phyloP scores from a whole-genome alignment of 2,888 invertebrate genomes.

The Hydroisotoma schaefferi region DNA sequence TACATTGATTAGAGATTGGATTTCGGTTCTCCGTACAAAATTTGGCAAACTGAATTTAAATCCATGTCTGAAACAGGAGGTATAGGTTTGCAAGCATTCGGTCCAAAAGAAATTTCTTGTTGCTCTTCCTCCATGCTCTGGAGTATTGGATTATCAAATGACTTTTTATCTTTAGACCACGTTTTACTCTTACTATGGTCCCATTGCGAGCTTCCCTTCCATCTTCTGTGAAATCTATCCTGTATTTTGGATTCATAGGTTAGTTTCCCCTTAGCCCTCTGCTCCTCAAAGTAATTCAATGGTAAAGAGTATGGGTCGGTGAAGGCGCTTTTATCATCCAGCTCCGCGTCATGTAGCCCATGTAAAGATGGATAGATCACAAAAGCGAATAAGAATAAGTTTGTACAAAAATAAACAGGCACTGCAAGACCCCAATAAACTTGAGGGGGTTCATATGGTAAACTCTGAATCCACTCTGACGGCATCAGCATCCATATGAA shows the following conservation, averaged over 20 bases:
- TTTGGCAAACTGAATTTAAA: constrained; percentile 64
- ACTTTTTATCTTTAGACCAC: constrained; percentile 16
- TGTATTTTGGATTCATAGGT: too few species aligned
- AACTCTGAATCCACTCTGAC: constrained; percentile 71
- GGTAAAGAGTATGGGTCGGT: constrained; percentile 37
- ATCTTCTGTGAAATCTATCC: background rate
- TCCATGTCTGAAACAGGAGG: constrained; percentile 66
- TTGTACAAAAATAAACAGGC: constrained; percentile 73
- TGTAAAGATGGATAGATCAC: constrained; percentile 79
- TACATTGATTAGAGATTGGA: too few species aligned
- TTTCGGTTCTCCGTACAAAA: background rate
- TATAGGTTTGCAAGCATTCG: constrained; percentile 31
- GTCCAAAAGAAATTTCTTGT: constrained; percentile 13
- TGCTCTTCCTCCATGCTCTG: constrained; percentile 15
- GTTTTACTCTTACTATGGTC: constrained; percentile 25
- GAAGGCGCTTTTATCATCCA: constrained; percentile 34
- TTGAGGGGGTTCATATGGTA: constrained; percentile 62
- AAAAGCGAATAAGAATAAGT: constrained; percentile 70
- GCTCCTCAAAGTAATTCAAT: constrained; percentile 25
- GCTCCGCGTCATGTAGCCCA: constrained; percentile 49
- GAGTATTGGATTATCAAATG: constrained; percentile 15
- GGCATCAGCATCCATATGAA: constrained; percentile 82
- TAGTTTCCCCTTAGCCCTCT: background rate
- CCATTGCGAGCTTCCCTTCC: constrained; percentile 13
- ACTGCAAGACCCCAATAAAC: constrained; percentile 87